Percentiles rank a stretch among this genome's conserved stretches.
Conservation (phyloP, 1,140 invertebrate species). For the Orius laevigatus region DNA sequence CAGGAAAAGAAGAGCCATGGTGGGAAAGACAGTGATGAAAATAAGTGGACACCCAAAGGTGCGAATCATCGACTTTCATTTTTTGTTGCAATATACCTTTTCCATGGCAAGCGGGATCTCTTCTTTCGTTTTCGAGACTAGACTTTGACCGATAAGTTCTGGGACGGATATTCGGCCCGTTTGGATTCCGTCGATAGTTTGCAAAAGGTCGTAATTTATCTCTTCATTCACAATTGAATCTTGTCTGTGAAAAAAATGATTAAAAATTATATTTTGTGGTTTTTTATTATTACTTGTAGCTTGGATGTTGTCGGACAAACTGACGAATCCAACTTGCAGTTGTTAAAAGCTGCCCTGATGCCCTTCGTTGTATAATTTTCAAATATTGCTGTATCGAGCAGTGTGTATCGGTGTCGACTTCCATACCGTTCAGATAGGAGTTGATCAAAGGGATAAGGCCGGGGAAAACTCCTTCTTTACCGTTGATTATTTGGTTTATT, state of each 20-base stretch:
- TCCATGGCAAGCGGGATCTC: constrained; percentile 53
- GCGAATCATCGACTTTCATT: neutral
- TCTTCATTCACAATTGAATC: constrained; percentile 78
- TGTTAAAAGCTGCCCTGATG: constrained; percentile 70
- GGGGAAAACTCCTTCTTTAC: constrained; percentile 57
- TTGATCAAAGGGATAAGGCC: constrained; percentile 89
- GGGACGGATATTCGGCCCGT: constrained; percentile 53
- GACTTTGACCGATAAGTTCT: constrained; percentile 52
- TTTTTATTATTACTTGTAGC: constrained; percentile 54
- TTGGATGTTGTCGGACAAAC: constrained; percentile 75
- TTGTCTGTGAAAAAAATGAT: constrained; percentile 35
- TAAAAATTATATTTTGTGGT: neutral
- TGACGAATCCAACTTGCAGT: constrained; percentile 84
- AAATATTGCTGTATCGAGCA: constrained; percentile 96
- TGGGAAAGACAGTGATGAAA: no score
- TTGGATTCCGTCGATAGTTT: constrained; percentile 54
- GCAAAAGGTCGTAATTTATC: constrained; percentile 88
- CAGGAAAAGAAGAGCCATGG: neutral
- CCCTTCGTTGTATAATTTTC: constrained; percentile 78
- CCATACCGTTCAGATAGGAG: constrained; percentile 81
- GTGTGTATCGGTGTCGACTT: constrained; percentile 90
- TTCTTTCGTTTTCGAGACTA: constrained; percentile 61
- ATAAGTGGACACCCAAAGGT: neutral
- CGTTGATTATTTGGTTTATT: constrained; percentile 58
- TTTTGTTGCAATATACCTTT: constrained; percentile 28